A percentile compares a stretch with the other conserved stretches of the same genome.
Conservation (phyloP, 2,797 vertebrate genomes). For the Pseudochirops corinnae region DNA sequence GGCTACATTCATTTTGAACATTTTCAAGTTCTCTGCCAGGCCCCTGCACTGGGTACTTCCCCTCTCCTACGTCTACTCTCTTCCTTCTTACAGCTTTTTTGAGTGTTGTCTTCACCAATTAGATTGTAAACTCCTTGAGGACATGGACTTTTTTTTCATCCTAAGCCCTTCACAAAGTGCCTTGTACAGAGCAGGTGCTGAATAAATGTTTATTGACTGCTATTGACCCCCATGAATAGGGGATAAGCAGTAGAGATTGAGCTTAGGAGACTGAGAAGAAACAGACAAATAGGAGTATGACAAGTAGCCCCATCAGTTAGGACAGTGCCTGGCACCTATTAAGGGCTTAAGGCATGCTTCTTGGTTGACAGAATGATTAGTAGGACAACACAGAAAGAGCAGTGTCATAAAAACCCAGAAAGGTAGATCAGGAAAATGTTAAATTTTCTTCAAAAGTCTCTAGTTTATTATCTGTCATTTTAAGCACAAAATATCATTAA, state of each 20-base stretch:
- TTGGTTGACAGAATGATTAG: not conserved
- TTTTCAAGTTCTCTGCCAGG: not conserved
- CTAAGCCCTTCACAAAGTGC: not conserved
- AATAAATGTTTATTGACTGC: not conserved
- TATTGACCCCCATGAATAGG: not conserved
- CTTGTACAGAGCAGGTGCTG: not conserved
- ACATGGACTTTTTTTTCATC: not conserved
- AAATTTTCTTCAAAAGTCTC: not conserved
- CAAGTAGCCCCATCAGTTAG: not conserved
- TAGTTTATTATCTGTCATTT: conserved; percentile 38
- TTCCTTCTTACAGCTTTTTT: not conserved
- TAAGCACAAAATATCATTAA: not conserved
- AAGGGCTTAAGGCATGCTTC: not conserved
- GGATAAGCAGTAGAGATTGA: not conserved
- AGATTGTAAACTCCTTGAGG: not conserved
- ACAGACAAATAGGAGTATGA: not conserved
- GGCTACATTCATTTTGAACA: not conserved
- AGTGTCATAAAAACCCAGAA: not conserved
- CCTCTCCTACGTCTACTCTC: no score
- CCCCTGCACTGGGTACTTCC: not conserved
- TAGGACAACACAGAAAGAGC: not conserved
- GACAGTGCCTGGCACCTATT: not conserved
- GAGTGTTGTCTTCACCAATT: not conserved
- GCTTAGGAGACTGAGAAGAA: not conserved
- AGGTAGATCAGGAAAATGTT: not conserved